Evolutionary conservation across 2,888 invertebrate genomes (phyloP), one percentile per base, ranked within the genome.

Genomic region (Drosophila cracens): DNA sequence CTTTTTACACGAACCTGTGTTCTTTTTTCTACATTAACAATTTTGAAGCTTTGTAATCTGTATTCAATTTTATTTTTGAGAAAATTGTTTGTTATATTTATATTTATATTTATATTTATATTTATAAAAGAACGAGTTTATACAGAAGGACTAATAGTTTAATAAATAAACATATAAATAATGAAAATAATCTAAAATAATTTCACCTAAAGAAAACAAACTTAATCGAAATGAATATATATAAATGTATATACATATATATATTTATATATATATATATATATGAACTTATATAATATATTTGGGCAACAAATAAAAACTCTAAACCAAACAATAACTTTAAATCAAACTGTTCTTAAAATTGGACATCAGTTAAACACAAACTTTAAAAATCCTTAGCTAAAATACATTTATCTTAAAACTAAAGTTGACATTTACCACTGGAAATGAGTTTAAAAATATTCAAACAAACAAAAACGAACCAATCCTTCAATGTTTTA

Each of bases 1-100:
- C 69, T 79, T 82, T 76, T 69, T 82, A 87, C n/a, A 78, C 82
- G 89, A 89, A 46, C 16, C 91, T 91, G 91, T 85, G 80, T 78
- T 82, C 46, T 25, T 48, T 61, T 81, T 81, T 80, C 67, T 69
- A 63, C 60, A 60, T 27, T 29, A 25, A 68, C 52, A 40, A 73
- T 67, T 57, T 70, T 43, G 63, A 69, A 66, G 46, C 51, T 76
- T 70, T 73, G 29, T 65, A 74, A 66, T 57, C 64, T 65, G 68
- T 65, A 54, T 68, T 62, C 40, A 48, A 66, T 64, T 65, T 63
- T 63, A 74, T 73, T 48, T 59, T 40, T 51, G 31, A 60, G 59
- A 38, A 64, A 60, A 43, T 18, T 46, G 40, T 54, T 40, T 31
- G 18, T 21, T 46, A 25, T 25, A 38, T 38, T 36, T 43, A n/a